These are phyloP conservation scores for Biston betularia DNA, from an alignment of 2,888 invertebrate species.

Conservation along the genomic window DNA sequence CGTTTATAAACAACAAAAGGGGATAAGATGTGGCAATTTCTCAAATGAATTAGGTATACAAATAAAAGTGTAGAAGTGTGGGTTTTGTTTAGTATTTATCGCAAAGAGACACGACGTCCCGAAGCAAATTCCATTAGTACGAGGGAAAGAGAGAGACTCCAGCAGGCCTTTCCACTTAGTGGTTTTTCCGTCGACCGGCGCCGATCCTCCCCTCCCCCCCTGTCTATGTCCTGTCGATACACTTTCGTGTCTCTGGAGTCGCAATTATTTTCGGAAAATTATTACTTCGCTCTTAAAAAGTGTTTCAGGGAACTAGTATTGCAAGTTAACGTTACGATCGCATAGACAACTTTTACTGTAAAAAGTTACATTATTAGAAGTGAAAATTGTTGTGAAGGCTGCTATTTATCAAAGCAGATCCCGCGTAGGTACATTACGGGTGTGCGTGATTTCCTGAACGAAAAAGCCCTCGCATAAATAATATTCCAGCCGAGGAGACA, in stretches of 20 bases:
- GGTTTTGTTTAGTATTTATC: slow-evolving; percentile 48
- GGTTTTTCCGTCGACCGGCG: slow-evolving; percentile 60
- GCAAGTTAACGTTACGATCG: slow-evolving; percentile 40
- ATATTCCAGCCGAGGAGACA: slow-evolving; percentile 49
- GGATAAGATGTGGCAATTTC: slow-evolving; percentile 19
- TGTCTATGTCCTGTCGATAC: slow-evolving; percentile 48
- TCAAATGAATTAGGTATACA: slow-evolving; percentile 36
- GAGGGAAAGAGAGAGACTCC: slow-evolving; percentile 53
- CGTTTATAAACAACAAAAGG: slow-evolving; percentile 7
- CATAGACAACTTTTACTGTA: slow-evolving; percentile 48
- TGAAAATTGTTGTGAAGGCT: slow-evolving; percentile 51
- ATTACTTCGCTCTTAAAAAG: slow-evolving; percentile 23
- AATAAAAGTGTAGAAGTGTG: slow-evolving; percentile 41
- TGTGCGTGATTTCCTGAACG: slow-evolving; percentile 58
- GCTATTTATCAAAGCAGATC: slow-evolving; percentile 61
- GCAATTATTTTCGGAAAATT: slow-evolving; percentile 47
- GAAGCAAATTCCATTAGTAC: slow-evolving; percentile 68
- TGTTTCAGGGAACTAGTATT: background rate
- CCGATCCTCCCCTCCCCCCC: slow-evolving; percentile 40
- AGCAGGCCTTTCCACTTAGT: slow-evolving; percentile 65
- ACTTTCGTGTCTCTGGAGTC: slow-evolving; percentile 45
- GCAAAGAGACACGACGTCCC: slow-evolving; percentile 52
- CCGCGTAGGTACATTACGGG: slow-evolving; percentile 51
- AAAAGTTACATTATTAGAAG: slow-evolving; percentile 45
- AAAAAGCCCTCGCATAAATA: slow-evolving; percentile 65